These are phyloP conservation scores for Napeogenes sylphis DNA, from an alignment of 2,888 invertebrate species.

Conservation along the genomic window DNA sequence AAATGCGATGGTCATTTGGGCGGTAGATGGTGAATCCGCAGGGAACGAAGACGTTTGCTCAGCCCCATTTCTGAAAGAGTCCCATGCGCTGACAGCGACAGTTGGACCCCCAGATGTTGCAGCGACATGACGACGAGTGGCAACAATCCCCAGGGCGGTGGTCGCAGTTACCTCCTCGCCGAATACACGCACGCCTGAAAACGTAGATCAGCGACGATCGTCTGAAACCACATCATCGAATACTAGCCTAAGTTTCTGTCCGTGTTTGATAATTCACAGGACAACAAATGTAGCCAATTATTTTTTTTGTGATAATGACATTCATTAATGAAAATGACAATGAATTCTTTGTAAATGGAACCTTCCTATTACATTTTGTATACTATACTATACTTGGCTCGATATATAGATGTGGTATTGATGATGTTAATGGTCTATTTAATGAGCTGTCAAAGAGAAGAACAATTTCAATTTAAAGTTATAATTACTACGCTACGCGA, in stretches of 20 bases:
- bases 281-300: neutral
- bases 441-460: too few species aligned
- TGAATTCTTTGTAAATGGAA: neutral
- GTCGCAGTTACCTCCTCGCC: slow-evolving; percentile 90
- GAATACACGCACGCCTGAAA: slow-evolving; percentile 90
- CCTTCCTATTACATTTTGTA: slow-evolving; percentile 12
- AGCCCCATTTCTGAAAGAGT: slow-evolving; percentile 92
- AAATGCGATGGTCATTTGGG: slow-evolving; percentile 61
- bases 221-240: slow-evolving; percentile 82
- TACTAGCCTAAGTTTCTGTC: slow-evolving; percentile 66
- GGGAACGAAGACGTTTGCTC: slow-evolving; percentile 43
- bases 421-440: too few species aligned
- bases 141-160: slow-evolving; percentile 91
- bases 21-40: slow-evolving; percentile 67
- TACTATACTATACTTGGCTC: too few species aligned
- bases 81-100: slow-evolving; percentile 93
- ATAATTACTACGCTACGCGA: too few species aligned
- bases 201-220: slow-evolving; percentile 90
- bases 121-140: slow-evolving; percentile 90
- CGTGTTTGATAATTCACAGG: slow-evolving; percentile 32
- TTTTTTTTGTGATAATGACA: too few species aligned
- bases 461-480: too few species aligned
- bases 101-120: slow-evolving; percentile 93
- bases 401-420: too few species aligned
- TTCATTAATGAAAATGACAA: too few species aligned